Evolutionary conservation across 2,113 vertebrate species (phyloP).

Genomic region (Theristicus caerulescens): DNA sequence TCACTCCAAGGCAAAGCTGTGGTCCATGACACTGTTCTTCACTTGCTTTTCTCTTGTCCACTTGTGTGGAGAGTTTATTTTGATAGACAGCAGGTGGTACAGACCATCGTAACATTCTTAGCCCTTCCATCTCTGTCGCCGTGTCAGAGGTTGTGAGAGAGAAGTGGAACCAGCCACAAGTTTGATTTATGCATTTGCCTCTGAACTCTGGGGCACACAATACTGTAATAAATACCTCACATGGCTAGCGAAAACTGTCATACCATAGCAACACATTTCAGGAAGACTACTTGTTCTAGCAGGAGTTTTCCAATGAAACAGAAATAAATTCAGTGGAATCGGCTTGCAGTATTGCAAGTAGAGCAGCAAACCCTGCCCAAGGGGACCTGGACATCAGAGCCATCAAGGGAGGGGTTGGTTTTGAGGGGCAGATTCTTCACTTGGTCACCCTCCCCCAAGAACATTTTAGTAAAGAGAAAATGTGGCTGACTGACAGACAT

Average conservation of each 20-base stretch:
- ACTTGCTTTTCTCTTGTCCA: neutral
- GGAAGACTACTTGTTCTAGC: neutral
- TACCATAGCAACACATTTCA: neutral
- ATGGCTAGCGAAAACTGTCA: neutral
- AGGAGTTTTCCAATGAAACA: neutral
- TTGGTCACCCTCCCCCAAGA: neutral
- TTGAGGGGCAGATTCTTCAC: neutral
- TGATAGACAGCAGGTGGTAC: neutral
- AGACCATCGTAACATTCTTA: neutral
- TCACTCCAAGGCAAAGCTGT: neutral
- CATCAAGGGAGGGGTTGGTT: fast-evolving
- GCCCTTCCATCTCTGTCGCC: neutral
- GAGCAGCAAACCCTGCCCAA: neutral
- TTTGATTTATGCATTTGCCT: neutral
- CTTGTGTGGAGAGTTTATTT: neutral
- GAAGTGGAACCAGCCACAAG: neutral
- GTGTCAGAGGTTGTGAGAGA: neutral
- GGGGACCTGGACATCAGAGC: neutral
- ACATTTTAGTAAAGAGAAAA: neutral
- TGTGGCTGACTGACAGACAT: neutral
- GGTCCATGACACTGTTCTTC: neutral
- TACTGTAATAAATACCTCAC: neutral
- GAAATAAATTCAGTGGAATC: neutral
- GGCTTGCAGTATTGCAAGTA: fast-evolving
- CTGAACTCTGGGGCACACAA: neutral